Percentiles rank a stretch among this genome's conserved stretches.
Conservation (phyloP, 2,797 vertebrate genomes). For the Neopelma chrysocephalum region DNA sequence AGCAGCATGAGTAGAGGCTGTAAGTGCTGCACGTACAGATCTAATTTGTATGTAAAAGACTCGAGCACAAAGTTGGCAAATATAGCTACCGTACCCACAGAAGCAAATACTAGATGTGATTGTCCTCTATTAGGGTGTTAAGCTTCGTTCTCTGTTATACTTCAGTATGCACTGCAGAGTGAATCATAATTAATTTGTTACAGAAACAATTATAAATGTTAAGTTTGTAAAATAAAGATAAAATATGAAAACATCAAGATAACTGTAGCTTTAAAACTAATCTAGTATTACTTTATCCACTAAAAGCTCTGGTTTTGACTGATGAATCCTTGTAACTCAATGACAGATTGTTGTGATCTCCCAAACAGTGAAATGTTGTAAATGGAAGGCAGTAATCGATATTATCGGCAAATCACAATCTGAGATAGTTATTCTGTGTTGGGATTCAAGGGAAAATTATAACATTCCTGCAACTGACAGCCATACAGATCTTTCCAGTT, state of each 20-base stretch:
- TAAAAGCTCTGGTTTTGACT: not conserved
- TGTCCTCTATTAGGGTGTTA: not conserved
- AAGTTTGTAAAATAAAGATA: not conserved
- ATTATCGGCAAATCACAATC: constrained; percentile 69
- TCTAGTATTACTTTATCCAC: not conserved
- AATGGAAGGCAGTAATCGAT: constrained; percentile 73
- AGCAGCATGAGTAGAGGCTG: not conserved
- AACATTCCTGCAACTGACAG: not conserved
- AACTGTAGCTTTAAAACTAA: not conserved
- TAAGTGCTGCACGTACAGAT: not conserved
- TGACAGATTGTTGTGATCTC: constrained; percentile 43
- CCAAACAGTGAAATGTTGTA: constrained; percentile 53
- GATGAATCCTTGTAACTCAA: not conserved
- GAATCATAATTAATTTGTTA: not conserved
- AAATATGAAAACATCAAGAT: not conserved
- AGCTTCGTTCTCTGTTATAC: not conserved
- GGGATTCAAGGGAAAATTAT: not conserved
- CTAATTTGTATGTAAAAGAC: not conserved
- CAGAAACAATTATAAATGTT: not conserved
- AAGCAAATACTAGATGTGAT: not conserved
- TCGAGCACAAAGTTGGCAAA: not conserved
- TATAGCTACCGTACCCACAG: not conserved
- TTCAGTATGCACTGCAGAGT: not conserved
- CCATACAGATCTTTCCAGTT: not conserved
- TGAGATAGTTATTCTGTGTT: not conserved